phyloP scores from a whole-genome alignment of 2,888 invertebrate genomes.

The Artemia sp. region DNA sequence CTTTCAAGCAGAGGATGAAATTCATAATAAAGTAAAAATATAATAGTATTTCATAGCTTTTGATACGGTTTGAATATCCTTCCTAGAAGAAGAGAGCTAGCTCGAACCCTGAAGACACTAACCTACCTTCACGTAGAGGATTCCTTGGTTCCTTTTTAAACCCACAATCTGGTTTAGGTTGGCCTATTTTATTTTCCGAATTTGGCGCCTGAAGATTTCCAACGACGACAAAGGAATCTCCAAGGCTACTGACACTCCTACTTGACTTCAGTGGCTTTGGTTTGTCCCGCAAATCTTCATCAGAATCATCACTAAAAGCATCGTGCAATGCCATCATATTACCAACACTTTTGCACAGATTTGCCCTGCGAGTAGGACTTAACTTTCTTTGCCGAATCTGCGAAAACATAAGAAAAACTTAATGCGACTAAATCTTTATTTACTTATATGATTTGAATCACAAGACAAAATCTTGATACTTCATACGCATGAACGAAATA shows the following conservation, averaged over 20 bases:
- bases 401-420: too few relatives aligned
- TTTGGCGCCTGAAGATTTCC: conserved; percentile 29
- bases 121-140: conserved; percentile 34
- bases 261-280: conserved; percentile 47
- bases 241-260: conserved; percentile 76
- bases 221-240: conserved; percentile 74
- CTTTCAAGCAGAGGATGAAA: too few relatives aligned
- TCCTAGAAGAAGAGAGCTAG: too few relatives aligned
- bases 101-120: background rate
- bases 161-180: conserved; percentile 25
- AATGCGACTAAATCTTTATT: too few relatives aligned
- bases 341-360: conserved; percentile 40
- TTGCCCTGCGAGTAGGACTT: background rate
- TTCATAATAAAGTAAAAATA: too few relatives aligned
- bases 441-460: too few relatives aligned
- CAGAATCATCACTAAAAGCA: conserved; percentile 4
- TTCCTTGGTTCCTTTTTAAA: conserved; percentile 33
- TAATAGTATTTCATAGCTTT: conserved; percentile 2
- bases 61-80: background rate
- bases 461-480: too few relatives aligned
- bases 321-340: background rate
- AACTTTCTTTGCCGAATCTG: background rate
- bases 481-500: too few relatives aligned
- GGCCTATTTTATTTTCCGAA: conserved; percentile 24
- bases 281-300: background rate